A percentile compares a stretch with the other conserved stretches of the same genome.
These are phyloP conservation scores for Bos indicus DNA, from an alignment of 2,113 vertebrate genomes.

Conservation along the genomic window DNA sequence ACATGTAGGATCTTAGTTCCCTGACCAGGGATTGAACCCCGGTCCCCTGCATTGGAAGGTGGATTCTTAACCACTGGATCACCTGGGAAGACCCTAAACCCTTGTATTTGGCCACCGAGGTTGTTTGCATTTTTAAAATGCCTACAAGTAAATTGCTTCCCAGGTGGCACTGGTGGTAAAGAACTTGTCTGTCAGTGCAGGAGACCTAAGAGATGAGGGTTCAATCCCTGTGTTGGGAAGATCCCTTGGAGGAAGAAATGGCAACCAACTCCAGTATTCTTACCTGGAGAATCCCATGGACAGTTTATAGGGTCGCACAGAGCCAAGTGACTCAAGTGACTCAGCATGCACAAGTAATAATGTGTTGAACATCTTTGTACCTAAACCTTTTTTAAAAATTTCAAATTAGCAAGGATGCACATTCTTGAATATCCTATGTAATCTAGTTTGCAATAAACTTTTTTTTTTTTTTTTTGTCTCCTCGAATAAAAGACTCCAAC, in stretches of 20 bases:
- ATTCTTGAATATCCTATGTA: background rate
- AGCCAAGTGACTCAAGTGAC: background rate
- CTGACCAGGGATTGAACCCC: background rate
- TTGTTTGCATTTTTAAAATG: slow-evolving; percentile 22
- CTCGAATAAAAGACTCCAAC: background rate
- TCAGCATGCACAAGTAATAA: background rate
- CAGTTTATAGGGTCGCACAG: background rate
- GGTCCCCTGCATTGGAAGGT: background rate
- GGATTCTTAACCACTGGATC: background rate
- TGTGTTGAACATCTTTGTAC: background rate
- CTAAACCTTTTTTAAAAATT: background rate
- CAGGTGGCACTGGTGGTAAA: background rate
- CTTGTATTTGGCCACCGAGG: background rate
- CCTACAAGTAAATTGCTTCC: background rate
- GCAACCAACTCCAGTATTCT: background rate
- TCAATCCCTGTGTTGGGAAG: background rate
- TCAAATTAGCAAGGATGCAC: background rate
- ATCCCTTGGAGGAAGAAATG: background rate
- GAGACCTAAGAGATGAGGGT: background rate
- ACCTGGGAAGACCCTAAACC: background rate
- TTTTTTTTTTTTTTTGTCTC: background rate
- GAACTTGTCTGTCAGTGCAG: background rate
- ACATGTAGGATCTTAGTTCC: background rate
- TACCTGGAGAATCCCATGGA: background rate
- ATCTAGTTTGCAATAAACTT: background rate